Evolutionary conservation across 2,888 invertebrate species (phyloP).

Genomic region (Meliscaeva auricollis): DNA sequence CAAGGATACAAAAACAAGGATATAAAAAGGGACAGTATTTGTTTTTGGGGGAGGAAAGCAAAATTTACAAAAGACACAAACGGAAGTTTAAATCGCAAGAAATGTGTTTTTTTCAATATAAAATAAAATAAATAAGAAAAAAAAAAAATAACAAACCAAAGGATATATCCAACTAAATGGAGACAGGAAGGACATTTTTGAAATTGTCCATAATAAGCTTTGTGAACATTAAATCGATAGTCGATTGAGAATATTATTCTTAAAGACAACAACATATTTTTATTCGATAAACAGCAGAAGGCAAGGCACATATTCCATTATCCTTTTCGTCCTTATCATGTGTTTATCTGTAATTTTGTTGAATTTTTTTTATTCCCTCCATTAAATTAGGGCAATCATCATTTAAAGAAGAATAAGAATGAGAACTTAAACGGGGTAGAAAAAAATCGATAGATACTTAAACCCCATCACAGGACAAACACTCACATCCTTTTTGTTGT

Average conservation of each 20-base stretch:
- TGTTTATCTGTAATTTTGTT: constrained; percentile 54
- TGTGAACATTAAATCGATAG: constrained; percentile 48
- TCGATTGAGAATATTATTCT: not conserved
- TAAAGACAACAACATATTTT: constrained; percentile 25
- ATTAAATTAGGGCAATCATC: constrained; percentile 48
- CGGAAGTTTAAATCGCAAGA: constrained; percentile 50
- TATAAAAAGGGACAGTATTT: not conserved
- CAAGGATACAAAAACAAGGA: constrained; percentile 14
- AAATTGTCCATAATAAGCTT: constrained; percentile 16
- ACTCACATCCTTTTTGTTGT: constrained; percentile 25
- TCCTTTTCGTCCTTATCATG: constrained; percentile 25
- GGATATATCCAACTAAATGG: not conserved
- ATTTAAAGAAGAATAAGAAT: not conserved
- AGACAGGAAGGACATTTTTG: not conserved
- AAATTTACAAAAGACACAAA: constrained; percentile 49
- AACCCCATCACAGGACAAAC: not conserved
- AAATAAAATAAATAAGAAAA: not conserved
- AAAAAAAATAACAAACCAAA: not conserved
- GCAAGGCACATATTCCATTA: constrained; percentile 49
- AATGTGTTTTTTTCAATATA: constrained; percentile 22
- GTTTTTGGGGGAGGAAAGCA: not conserved
- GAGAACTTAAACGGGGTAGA: not conserved
- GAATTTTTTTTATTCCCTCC: not conserved
- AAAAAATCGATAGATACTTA: constrained; percentile 56
- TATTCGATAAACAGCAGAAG: not conserved